A percentile compares a stretch with the other conserved stretches of the same genome.
phyloP scores from a whole-genome alignment of 2,888 invertebrate species.

The Diadegma fenestrale region DNA sequence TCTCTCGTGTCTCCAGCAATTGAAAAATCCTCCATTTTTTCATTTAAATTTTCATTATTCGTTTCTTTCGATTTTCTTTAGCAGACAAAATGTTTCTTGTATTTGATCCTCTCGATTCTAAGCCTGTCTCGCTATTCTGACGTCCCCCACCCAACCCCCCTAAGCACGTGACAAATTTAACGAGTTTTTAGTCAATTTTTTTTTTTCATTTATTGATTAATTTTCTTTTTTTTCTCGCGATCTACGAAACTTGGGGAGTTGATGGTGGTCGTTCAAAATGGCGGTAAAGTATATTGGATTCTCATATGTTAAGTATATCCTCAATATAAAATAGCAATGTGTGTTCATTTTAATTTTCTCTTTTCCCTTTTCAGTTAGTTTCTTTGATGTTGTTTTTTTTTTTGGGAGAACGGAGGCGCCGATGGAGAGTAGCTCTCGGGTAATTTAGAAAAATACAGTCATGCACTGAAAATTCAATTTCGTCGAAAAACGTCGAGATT shows the following conservation, averaged over 20 bases:
- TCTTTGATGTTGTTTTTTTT: slow-evolving; percentile 38
- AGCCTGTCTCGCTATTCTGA: slow-evolving; percentile 39
- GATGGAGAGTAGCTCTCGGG: slow-evolving; percentile 65
- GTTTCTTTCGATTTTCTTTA: slow-evolving; percentile 37
- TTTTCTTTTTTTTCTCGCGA: slow-evolving; percentile 51
- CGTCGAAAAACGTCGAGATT: too few species aligned
- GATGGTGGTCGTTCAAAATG: slow-evolving; percentile 85
- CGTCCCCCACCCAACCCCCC: slow-evolving; percentile 30
- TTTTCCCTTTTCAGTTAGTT: slow-evolving; percentile 22
- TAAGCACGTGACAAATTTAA: slow-evolving; percentile 7
- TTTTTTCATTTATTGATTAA: slow-evolving; percentile 50
- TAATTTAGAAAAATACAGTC: slow-evolving; percentile 36
- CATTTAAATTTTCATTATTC: slow-evolving; percentile 27
- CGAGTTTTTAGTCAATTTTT: slow-evolving; percentile 4
- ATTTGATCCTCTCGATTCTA: slow-evolving; percentile 53
- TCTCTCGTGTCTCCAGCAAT: slow-evolving; percentile 33
- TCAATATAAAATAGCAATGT: slow-evolving; percentile 68
- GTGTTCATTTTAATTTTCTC: slow-evolving; percentile 52
- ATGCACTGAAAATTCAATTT: too few species aligned
- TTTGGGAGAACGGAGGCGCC: slow-evolving; percentile 69
- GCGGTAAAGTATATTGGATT: slow-evolving; percentile 80
- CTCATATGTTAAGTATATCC: slow-evolving; percentile 68
- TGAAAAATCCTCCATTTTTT: not conserved
- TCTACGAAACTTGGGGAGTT: slow-evolving; percentile 81
- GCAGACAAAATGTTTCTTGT: too few species aligned